Conservation (phyloP, 1,140 invertebrate genomes). For the Lucilia sericata region DNA sequence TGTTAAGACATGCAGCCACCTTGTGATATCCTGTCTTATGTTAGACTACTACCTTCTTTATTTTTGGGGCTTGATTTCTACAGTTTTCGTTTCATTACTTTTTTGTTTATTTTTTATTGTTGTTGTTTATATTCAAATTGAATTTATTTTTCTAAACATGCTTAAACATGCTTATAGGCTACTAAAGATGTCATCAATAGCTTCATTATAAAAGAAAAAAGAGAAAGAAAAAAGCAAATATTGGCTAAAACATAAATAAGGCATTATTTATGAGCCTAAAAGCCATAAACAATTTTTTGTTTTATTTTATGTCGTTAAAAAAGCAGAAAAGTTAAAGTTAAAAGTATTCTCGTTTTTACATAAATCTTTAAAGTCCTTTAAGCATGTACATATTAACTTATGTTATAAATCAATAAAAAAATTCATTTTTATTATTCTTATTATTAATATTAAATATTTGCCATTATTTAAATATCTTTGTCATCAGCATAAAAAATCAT, state of each 20-base stretch:
- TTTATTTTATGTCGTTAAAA: too few relatives aligned
- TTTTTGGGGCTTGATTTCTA: neutral
- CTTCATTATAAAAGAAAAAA: neutral
- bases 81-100: neutral
- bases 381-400: neutral
- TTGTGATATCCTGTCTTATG: neutral
- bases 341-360: neutral
- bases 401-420: neutral
- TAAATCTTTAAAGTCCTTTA: neutral
- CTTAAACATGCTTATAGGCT: constrained; percentile 12
- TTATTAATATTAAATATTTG: neutral
- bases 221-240: neutral
- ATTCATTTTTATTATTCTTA: neutral
- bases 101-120: neutral
- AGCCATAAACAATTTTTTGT: neutral
- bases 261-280: neutral
- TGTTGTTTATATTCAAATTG: constrained; percentile 36
- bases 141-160: constrained; percentile 37
- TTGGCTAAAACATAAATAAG: constrained; percentile 8
- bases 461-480: neutral
- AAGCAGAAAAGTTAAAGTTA: too few relatives aligned
- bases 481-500: constrained; percentile 6
- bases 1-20: constrained; percentile 7
- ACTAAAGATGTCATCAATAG: constrained; percentile 38
- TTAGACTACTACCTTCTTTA: neutral